Conservation (phyloP, 35 echinoderm and acorn worm species). For the Heliocidaris tuberculata region DNA sequence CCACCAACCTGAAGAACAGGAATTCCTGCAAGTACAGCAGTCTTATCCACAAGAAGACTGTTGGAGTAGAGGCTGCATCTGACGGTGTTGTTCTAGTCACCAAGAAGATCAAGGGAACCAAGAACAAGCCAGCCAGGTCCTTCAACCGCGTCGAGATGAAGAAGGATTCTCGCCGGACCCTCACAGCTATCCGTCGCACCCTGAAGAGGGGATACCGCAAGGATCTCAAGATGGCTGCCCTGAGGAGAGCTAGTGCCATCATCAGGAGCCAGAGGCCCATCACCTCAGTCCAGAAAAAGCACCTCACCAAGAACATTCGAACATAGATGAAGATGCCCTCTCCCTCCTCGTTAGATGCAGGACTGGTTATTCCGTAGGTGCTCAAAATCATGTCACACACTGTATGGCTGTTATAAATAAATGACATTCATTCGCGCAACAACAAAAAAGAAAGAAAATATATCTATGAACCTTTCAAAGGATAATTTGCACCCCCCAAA, state of each 20-base stretch:
- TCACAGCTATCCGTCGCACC: conserved; percentile 77
- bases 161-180: conserved; percentile 78
- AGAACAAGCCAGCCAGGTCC: conserved; percentile 76
- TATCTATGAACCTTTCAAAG: no score
- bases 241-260: conserved; percentile 88
- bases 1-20: conserved; percentile 90
- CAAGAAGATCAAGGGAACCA: conserved; percentile 69
- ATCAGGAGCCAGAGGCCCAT: conserved; percentile 89
- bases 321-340: conserved; percentile 32
- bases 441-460: no score
- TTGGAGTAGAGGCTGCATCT: conserved; percentile 79
- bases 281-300: conserved; percentile 72
- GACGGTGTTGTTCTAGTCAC: conserved; percentile 92
- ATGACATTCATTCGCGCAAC: not conserved
- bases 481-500: no score
- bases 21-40: conserved; percentile 84
- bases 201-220: conserved; percentile 77
- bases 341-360: not conserved
- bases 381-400: not conserved
- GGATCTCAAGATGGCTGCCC: conserved; percentile 89
- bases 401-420: conserved; percentile 4
- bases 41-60: conserved; percentile 92
- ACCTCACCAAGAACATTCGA: conserved; percentile 57
- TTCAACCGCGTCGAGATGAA: conserved; percentile 77
- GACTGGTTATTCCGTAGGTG: not conserved